phyloP scores from a whole-genome alignment of 2,113 vertebrate species.

The Mixornis gularis region DNA sequence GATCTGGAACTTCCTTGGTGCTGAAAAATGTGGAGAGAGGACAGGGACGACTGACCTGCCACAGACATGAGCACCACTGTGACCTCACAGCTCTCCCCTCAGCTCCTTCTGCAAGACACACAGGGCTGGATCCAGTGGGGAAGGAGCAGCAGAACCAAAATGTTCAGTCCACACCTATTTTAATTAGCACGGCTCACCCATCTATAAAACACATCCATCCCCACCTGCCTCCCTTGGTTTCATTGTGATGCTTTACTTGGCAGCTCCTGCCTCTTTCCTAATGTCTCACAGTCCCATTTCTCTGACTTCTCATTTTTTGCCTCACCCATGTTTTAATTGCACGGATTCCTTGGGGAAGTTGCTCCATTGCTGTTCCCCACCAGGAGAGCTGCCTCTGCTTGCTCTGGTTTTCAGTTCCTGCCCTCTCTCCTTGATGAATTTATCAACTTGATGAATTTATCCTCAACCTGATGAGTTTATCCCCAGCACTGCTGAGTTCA shows the following conservation, averaged over 20 bases:
- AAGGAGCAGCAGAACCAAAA: neutral
- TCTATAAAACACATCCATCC: neutral
- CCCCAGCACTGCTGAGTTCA: neutral
- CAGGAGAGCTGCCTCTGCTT: neutral
- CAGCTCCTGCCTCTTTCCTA: neutral
- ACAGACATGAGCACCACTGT: fast-evolving
- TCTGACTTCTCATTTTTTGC: neutral
- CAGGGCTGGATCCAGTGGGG: neutral
- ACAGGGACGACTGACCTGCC: neutral
- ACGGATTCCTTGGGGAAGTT: neutral
- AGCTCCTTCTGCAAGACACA: neutral
- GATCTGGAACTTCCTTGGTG: neutral
- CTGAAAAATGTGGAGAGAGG: neutral
- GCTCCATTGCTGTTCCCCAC: neutral
- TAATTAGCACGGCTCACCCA: fast-evolving
- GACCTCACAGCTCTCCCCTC: fast-evolving
- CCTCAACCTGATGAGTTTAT: neutral
- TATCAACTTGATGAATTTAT: neutral
- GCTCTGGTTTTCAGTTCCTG: fast-evolving
- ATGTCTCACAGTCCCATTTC: neutral
- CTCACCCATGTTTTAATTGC: neutral
- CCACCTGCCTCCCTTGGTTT: neutral
- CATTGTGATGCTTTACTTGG: neutral
- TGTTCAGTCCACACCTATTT: fast-evolving
- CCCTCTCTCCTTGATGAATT: neutral